A percentile compares a stretch with the other conserved stretches of the same genome.
Evolutionary conservation across 2,797 vertebrate genomes (phyloP).

Genomic region (Cetoscarus ocellatus): DNA sequence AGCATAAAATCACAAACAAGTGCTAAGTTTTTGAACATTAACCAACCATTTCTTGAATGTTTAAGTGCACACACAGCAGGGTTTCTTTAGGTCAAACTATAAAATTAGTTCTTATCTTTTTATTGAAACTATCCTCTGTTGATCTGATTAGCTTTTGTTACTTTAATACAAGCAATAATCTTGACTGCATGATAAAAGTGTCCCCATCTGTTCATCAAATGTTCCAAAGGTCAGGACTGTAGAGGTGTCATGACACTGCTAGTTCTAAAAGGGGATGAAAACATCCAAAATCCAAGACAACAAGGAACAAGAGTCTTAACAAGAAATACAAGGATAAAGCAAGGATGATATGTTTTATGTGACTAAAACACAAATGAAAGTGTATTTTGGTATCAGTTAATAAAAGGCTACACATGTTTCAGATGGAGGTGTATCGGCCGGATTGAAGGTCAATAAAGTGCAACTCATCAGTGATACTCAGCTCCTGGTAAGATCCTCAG

Average conservation of each 20-base stretch:
- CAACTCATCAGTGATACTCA: constrained; percentile 16
- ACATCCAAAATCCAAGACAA: too few species aligned
- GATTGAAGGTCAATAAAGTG: constrained; percentile 11
- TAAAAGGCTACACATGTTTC: constrained; percentile 1
- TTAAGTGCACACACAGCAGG: too few species aligned
- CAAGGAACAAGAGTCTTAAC: too few species aligned
- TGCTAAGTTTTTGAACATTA: too few species aligned
- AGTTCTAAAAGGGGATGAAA: too few species aligned
- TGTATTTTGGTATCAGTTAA: not conserved
- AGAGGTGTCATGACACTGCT: too few species aligned
- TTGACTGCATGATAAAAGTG: not conserved
- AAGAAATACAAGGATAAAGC: not conserved
- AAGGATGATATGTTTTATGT: not conserved
- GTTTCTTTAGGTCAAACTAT: not conserved
- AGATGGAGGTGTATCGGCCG: constrained; percentile 40
- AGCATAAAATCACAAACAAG: too few species aligned
- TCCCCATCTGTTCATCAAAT: constrained; percentile 5
- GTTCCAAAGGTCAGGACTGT: too few species aligned
- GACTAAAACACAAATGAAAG: not conserved
- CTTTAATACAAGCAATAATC: constrained; percentile 19
- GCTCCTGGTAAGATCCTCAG: constrained; percentile 24
- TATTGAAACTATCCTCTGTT: not conserved
- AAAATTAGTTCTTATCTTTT: not conserved
- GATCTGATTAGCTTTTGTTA: not conserved
- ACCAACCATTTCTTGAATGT: too few species aligned